These are phyloP conservation scores for Ganaspis sp. DNA, from an alignment of 1,140 invertebrate species.

Conservation along the genomic window DNA sequence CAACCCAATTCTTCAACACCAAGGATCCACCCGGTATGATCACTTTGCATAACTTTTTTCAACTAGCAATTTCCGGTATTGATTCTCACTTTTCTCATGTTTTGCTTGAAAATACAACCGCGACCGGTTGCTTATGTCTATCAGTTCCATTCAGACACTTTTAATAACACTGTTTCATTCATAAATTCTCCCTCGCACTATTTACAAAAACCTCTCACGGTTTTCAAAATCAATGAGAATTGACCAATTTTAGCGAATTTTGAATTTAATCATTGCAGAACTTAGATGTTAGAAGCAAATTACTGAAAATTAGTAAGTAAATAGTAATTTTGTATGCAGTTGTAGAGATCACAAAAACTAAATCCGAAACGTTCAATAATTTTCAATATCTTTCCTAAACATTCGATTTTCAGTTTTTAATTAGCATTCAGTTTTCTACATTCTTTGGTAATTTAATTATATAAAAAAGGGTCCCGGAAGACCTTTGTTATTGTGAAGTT, in stretches of 20 bases:
- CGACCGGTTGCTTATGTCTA: constrained; percentile 7
- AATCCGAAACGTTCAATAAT: too few relatives aligned
- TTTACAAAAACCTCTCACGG: not conserved
- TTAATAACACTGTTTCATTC: constrained; percentile 11
- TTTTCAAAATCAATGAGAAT: not conserved
- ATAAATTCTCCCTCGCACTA: not conserved
- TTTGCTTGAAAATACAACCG: constrained; percentile 22
- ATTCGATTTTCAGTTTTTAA: too few relatives aligned
- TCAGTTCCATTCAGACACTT: constrained; percentile 18
- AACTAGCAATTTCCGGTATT: constrained; percentile 23
- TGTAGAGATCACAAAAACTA: too few relatives aligned
- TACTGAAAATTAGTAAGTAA: too few relatives aligned
- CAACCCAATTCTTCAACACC: constrained; percentile 23
- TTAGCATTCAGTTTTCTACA: too few relatives aligned
- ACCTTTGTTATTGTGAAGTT: too few relatives aligned
- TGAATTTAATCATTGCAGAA: too few relatives aligned
- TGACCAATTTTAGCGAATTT: not conserved
- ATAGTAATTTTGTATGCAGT: too few relatives aligned
- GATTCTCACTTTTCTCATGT: not conserved
- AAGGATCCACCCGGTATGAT: constrained; percentile 15
- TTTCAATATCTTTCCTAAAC: too few relatives aligned
- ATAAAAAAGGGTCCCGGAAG: too few relatives aligned
- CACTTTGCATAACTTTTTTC: constrained; percentile 25
- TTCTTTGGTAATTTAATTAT: too few relatives aligned
- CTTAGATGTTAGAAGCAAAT: too few relatives aligned